These are phyloP conservation scores for Catocala nupta DNA, from an alignment of 2,888 invertebrate genomes.

Conservation along the genomic window DNA sequence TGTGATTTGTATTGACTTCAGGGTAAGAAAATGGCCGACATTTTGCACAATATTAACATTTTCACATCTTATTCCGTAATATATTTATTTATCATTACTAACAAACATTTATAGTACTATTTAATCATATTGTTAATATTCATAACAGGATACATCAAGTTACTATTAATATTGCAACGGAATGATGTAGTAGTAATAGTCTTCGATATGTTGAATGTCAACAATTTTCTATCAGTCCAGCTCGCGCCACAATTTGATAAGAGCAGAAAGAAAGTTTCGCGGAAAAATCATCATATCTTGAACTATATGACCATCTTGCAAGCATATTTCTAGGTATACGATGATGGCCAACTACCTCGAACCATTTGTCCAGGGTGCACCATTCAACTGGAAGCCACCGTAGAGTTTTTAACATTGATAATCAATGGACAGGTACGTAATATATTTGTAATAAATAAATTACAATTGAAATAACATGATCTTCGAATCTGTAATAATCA, in stretches of 20 bases:
- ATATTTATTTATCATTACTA: background rate
- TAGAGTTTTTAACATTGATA: conserved; percentile 91
- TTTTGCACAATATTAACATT: conserved; percentile 43
- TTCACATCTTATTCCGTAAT: conserved; percentile 34
- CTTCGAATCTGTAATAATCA: too few species aligned
- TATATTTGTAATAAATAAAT: too few species aligned
- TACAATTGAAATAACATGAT: too few species aligned
- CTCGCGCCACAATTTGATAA: conserved; percentile 37
- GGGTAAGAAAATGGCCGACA: conserved; percentile 69
- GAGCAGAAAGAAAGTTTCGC: background rate
- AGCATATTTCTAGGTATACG: conserved; percentile 85
- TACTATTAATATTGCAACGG: background rate
- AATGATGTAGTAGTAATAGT: conserved; percentile 9
- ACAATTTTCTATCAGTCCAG: conserved; percentile 6
- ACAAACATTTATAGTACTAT: background rate
- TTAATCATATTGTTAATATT: conserved; percentile 14
- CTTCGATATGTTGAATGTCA: conserved; percentile 34
- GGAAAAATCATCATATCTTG: background rate
- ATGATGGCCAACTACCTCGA: conserved; percentile 90
- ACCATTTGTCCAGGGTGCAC: conserved; percentile 93
- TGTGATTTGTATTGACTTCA: conserved; percentile 83
- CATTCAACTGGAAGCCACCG: conserved; percentile 91
- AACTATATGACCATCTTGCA: background rate
- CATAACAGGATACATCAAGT: background rate
- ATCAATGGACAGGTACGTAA: conserved; percentile 88